Base-by-base conservation (phyloP, 2,888 invertebrate genomes). In the Ecliptopera silaceata region DNA sequence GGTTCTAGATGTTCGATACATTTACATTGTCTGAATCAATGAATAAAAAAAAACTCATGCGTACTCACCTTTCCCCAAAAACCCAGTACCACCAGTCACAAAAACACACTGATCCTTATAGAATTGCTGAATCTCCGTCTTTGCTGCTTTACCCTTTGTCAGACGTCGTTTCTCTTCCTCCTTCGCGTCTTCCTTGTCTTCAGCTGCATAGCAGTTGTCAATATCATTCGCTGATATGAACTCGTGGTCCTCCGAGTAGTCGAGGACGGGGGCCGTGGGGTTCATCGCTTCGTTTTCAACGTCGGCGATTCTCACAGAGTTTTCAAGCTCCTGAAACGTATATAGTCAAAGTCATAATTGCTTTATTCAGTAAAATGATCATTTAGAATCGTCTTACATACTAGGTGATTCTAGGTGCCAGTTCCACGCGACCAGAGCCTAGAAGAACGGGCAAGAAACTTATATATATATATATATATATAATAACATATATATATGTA, bases 171-270 rank as follows among this genome's bases (percentile, higher is more conserved):
- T 87, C 61, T 90, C 84, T 2, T 86, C 85, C 38, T 92, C 92
- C 52, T 81, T 85, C 0, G 92, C 89, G 44, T 91, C 91, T 0
- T 80, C 72, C 17, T 86, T 79, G 59, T 88, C 88, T 50, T 86
- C 88, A n/a, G 88, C 84, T 0, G 85, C 82, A 66, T 93, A 93
- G 63, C 90, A 92, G 10, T 89, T 82, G 62, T 84, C 84, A 38
- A 92, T 71, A 64, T 88, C 79, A 59, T 82, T 81, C 34, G 90
- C 88, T 0, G 93, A 92, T 0, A 87, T 82, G 72, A 93, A 93
- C 63, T 89, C 87, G 61, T 91, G 88, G 74, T 93, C 92, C 64
- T 93, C 93, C 0, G 92, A 86, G 66, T 75, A 92, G 71, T 93
- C 92, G 39, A 88, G 63, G 22, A 88, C 83, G 0, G 81, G 78